These are phyloP conservation scores for Bufotes viridis DNA, from an alignment of 2,797 vertebrate species.

Conservation along the genomic window DNA sequence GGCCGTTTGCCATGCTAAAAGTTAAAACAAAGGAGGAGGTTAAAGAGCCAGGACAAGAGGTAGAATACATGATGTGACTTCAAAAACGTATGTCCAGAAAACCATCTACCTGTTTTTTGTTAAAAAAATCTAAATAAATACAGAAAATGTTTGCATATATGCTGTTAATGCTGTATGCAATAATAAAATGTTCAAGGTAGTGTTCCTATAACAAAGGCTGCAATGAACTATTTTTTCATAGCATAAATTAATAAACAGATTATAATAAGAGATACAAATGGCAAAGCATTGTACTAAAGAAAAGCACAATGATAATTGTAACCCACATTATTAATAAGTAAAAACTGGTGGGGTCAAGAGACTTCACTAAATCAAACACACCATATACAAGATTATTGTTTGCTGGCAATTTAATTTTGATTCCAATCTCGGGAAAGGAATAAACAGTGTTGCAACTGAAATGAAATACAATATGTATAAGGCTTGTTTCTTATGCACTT, in stretches of 20 bases:
- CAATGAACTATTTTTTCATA: conserved; percentile 20
- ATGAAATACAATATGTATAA: conserved; percentile 28
- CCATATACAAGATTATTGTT: conserved; percentile 31
- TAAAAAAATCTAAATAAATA: too few relatives aligned
- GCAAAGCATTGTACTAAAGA: conserved; percentile 21
- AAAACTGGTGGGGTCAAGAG: conserved; percentile 15
- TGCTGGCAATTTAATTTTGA: conserved; percentile 53
- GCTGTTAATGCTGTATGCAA: too few relatives aligned
- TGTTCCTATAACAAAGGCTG: background rate
- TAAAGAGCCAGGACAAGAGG: too few relatives aligned
- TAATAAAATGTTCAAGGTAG: too few relatives aligned
- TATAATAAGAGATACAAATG: conserved; percentile 21
- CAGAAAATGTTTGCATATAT: too few relatives aligned
- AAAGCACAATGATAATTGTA: background rate
- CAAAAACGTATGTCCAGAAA: too few relatives aligned
- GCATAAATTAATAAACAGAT: conserved; percentile 10
- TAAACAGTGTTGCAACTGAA: conserved; percentile 17
- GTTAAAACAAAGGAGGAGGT: too few relatives aligned
- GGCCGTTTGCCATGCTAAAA: too few relatives aligned
- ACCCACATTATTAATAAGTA: conserved; percentile 5
- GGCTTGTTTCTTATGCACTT: background rate
- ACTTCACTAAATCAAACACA: conserved; percentile 42
- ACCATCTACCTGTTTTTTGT: too few relatives aligned
- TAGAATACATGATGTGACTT: too few relatives aligned
- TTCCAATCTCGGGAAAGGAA: conserved; percentile 46